These are phyloP conservation scores for Astreopora myriophthalma DNA, from an alignment of 64 coral and sea anemone species.

Conservation along the genomic window DNA sequence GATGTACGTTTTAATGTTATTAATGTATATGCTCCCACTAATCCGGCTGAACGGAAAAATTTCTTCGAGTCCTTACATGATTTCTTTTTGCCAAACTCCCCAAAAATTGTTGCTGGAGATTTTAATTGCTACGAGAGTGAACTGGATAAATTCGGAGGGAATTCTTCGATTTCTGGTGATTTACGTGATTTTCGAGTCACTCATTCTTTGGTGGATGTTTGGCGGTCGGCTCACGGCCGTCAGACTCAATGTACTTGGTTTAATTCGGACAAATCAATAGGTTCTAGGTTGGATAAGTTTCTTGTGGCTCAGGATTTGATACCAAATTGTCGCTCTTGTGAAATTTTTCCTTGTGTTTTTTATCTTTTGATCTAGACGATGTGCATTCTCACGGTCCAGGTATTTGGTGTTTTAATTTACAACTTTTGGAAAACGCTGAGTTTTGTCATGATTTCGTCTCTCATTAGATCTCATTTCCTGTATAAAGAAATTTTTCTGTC, in stretches of 20 bases:
- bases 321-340: neutral
- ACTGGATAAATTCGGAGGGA: neutral
- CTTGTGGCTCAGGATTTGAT: neutral
- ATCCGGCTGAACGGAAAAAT: neutral
- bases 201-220: conserved; percentile 18
- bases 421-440: neutral
- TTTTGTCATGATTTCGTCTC: neutral
- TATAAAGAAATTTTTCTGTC: neutral
- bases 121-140: conserved; percentile 11
- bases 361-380: neutral
- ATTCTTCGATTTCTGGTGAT: neutral
- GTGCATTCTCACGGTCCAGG: neutral
- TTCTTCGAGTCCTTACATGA: neutral
- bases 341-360: neutral
- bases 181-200: neutral
- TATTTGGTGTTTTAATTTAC: conserved; percentile 13
- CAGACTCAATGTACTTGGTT: conserved; percentile 31
- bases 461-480: neutral
- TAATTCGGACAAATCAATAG: neutral
- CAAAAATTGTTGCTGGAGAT: neutral
- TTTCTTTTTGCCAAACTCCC: neutral
- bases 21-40: neutral
- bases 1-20: neutral
- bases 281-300: conserved; percentile 17
- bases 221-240: neutral